A percentile compares a stretch with the other conserved stretches of the same genome.
These are phyloP conservation scores for Callocephalon fimbriatum DNA, from an alignment of 2,113 vertebrate species.

Conservation along the genomic window DNA sequence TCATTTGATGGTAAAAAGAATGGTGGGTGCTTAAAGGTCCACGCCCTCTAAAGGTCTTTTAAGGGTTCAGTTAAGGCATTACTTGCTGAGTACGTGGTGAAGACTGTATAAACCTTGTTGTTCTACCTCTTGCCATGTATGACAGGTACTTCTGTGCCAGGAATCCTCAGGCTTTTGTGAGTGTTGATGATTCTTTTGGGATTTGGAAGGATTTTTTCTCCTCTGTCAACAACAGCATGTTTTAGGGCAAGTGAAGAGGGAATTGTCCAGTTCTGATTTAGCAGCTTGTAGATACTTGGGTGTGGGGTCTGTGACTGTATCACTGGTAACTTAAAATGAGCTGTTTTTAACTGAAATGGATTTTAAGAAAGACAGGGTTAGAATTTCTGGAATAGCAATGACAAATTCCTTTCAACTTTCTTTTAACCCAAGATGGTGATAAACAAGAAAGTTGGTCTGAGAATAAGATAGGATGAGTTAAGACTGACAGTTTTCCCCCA, in stretches of 20 bases:
- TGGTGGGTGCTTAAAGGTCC: neutral
- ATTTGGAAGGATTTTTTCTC: neutral
- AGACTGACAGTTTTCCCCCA: neutral
- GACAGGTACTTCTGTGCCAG: neutral
- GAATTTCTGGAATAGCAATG: neutral
- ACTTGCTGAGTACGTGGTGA: neutral
- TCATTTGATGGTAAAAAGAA: neutral
- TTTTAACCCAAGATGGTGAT: neutral
- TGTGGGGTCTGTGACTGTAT: neutral
- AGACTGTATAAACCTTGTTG: neutral
- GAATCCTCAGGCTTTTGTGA: neutral
- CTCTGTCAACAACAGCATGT: neutral
- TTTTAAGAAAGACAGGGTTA: neutral
- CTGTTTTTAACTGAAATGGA: neutral
- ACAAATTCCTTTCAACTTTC: neutral
- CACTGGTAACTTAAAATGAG: neutral
- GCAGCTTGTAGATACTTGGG: neutral
- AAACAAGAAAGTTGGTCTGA: neutral
- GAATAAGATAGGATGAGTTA: neutral
- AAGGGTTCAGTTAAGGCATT: neutral
- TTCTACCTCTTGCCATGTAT: neutral
- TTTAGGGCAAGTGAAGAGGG: fast-evolving
- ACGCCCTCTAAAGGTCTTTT: neutral
- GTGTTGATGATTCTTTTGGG: neutral
- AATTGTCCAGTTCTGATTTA: neutral